These are phyloP conservation scores for Phorcus lineatus DNA, from an alignment of 2,888 invertebrate species.

Conservation along the genomic window DNA sequence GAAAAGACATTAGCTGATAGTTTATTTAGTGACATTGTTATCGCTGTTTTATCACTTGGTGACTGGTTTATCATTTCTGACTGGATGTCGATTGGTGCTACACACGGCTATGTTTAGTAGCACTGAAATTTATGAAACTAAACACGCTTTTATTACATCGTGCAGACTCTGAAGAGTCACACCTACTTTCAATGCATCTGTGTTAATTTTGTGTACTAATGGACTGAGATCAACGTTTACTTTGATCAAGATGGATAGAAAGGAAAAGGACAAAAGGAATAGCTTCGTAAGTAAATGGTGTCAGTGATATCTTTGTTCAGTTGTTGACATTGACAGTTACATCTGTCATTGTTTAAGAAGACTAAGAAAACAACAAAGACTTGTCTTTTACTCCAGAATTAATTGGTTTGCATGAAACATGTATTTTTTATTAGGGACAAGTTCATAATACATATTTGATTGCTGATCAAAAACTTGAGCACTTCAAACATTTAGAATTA, in stretches of 20 bases:
- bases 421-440: no score
- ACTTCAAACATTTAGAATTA: no score
- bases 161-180: neutral
- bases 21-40: neutral
- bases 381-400: no score
- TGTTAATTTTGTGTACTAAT: neutral
- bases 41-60: neutral
- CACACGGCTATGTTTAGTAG: neutral
- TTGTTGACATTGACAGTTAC: neutral
- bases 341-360: neutral
- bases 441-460: no score
- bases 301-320: neutral
- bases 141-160: neutral
- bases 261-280: constrained; percentile 40
- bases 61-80: neutral
- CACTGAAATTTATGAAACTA: neutral
- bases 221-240: neutral
- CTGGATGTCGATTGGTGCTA: neutral
- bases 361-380: no score
- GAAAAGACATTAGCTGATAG: neutral
- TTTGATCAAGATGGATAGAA: constrained; percentile 36
- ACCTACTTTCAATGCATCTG: neutral
- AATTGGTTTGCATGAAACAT: no score
- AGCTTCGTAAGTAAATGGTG: constrained; percentile 48
- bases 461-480: no score